Conservation (phyloP, 2,888 invertebrate species). For the Harpalus rubripes region DNA sequence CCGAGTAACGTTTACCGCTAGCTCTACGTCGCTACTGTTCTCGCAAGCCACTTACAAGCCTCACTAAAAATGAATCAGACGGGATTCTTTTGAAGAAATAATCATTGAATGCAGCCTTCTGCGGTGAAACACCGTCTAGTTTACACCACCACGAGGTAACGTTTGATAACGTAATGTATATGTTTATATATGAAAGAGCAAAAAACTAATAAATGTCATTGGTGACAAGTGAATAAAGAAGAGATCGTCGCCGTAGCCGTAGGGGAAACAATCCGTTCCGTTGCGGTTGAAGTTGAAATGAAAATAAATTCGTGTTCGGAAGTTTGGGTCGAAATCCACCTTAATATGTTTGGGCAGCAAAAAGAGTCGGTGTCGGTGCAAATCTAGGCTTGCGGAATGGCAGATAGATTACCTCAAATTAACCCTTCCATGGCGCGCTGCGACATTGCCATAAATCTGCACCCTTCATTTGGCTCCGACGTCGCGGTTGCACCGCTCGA, state of each 20-base stretch:
- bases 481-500: constrained; percentile 53
- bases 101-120: constrained; percentile 13
- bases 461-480: constrained; percentile 74
- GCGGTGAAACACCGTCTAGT: no score
- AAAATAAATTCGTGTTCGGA: constrained; percentile 17
- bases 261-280: constrained; percentile 41
- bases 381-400: constrained; percentile 70
- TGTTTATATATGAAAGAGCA: constrained; percentile 1
- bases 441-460: constrained; percentile 74
- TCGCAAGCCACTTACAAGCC: constrained; percentile 50
- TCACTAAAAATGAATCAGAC: constrained; percentile 55
- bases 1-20: constrained; percentile 49
- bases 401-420: constrained; percentile 77
- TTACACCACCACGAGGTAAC: neutral
- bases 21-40: constrained; percentile 39
- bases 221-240: constrained; percentile 22
- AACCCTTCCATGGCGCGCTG: constrained; percentile 73
- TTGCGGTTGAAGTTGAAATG: constrained; percentile 24
- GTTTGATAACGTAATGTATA: neutral
- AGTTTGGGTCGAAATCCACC: constrained; percentile 26
- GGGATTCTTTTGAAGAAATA: constrained; percentile 62
- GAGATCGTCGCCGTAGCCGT: neutral
- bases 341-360: constrained; percentile 48
- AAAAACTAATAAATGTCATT: constrained; percentile 19
- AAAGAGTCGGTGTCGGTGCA: constrained; percentile 39